Evolutionary conservation across 2,888 invertebrate genomes (phyloP).

Genomic region (Dasysyrphus albostriatus): DNA sequence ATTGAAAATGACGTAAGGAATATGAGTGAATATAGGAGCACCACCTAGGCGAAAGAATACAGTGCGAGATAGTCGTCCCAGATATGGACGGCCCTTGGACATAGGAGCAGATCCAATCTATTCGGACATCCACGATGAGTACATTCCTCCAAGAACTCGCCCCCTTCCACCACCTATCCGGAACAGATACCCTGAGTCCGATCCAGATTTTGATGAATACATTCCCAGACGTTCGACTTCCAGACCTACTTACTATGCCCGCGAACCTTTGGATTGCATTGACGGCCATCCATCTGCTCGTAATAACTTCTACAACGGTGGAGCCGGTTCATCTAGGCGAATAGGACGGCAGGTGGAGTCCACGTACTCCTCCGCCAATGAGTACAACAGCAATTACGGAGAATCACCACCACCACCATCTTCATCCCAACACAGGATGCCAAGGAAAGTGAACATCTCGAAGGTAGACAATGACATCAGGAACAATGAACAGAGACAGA

Average conservation of each 20-base stretch:
- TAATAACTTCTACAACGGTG: slow-evolving; percentile 18
- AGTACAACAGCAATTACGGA: slow-evolving; percentile 17
- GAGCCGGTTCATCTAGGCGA: slow-evolving; percentile 9
- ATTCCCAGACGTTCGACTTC: slow-evolving; percentile 35
- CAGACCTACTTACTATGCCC: slow-evolving; percentile 14
- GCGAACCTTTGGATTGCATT: slow-evolving; percentile 38
- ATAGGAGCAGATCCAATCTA: slow-evolving; percentile 9
- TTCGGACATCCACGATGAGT: slow-evolving; percentile 56
- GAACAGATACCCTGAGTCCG: slow-evolving; percentile 53
- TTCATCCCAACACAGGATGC: neutral
- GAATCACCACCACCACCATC: slow-evolving; percentile 8
- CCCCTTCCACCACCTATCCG: slow-evolving; percentile 44
- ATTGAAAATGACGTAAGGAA: slow-evolving; percentile 76
- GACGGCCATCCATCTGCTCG: slow-evolving; percentile 28
- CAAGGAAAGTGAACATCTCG: slow-evolving; percentile 43
- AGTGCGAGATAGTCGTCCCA: slow-evolving; percentile 37
- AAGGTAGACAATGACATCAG: slow-evolving; percentile 64
- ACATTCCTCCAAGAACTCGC: slow-evolving; percentile 25
- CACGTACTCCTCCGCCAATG: slow-evolving; percentile 44
- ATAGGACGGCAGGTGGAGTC: slow-evolving; percentile 61
- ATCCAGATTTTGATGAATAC: slow-evolving; percentile 64
- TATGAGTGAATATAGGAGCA: slow-evolving; percentile 47
- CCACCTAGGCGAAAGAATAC: slow-evolving; percentile 55
- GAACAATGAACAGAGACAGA: slow-evolving; percentile 52
- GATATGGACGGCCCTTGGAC: slow-evolving; percentile 4